These are phyloP conservation scores for Saccopteryx bilineata DNA, from an alignment of 2,113 vertebrate species.

Conservation along the genomic window DNA sequence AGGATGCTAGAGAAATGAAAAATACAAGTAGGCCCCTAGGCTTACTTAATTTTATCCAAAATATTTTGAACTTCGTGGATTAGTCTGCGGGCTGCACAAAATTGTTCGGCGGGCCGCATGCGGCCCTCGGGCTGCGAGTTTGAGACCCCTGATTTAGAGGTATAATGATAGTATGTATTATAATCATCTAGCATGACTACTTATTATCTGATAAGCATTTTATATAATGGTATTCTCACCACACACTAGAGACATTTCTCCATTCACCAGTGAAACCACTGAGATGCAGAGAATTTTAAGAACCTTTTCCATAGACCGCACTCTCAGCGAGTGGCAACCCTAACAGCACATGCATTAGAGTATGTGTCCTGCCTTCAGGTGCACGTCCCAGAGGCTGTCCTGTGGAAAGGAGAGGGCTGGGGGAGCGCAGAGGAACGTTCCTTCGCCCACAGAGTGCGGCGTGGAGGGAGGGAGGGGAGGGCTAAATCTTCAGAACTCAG, in stretches of 20 bases:
- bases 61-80: no score
- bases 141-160: no score
- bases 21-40: no score
- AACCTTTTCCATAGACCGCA: background rate
- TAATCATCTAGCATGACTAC: background rate
- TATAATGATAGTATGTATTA: background rate
- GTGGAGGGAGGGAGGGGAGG: background rate
- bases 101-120: no score
- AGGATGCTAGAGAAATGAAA: no score
- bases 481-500: background rate
- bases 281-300: background rate
- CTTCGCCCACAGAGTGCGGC: background rate
- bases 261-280: background rate
- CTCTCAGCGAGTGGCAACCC: background rate
- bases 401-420: rapidly evolving
- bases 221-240: background rate
- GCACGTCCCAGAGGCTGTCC: background rate
- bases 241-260: background rate
- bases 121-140: no score
- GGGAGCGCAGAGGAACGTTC: background rate
- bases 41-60: no score
- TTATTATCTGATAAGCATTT: background rate
- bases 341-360: background rate
- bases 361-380: background rate
- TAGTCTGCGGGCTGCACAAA: no score